Evolutionary conservation across 53 echinoderm and acorn worm genomes (phyloP).

Genomic region (Antedon mediterranea): DNA sequence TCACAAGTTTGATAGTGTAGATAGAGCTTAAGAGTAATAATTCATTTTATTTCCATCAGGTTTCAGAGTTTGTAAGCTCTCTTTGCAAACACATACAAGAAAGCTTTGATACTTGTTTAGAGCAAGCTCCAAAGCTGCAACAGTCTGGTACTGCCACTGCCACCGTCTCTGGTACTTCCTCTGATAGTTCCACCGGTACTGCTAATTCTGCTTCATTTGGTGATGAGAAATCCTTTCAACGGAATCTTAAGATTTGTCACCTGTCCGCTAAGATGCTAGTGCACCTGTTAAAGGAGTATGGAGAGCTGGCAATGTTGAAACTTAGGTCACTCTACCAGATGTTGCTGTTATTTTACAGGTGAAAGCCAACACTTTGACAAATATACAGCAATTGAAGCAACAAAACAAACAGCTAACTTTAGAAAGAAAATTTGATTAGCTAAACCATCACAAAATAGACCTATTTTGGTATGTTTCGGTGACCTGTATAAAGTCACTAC

Average conservation of each 20-base stretch:
- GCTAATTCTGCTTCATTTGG: conserved; percentile 50
- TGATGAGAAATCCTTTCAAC: conserved; percentile 57
- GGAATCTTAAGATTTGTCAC: conserved; percentile 76
- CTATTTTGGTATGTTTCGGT: too few relatives aligned
- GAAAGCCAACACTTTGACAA: too few relatives aligned
- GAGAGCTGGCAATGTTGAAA: conserved; percentile 33
- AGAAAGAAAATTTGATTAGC: too few relatives aligned
- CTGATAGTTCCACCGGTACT: conserved; percentile 9
- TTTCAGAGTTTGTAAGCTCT: conserved; percentile 35
- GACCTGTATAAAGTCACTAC: too few relatives aligned
- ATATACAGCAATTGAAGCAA: too few relatives aligned
- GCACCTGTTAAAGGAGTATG: conserved; percentile 63
- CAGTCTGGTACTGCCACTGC: conserved; percentile 33
- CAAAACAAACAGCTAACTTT: too few relatives aligned
- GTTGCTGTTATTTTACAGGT: conserved; percentile 47
- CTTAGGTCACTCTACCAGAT: conserved; percentile 28
- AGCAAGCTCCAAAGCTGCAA: conserved; percentile 40
- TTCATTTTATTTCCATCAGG: conserved; percentile 19
- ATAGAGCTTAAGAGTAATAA: too few relatives aligned
- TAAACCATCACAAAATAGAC: too few relatives aligned
- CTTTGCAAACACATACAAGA: conserved; percentile 57
- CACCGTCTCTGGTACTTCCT: background rate
- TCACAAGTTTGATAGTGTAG: too few relatives aligned
- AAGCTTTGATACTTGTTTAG: conserved; percentile 51
- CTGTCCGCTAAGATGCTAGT: conserved; percentile 72